phyloP scores from a whole-genome alignment of 2,113 vertebrate genomes.

The Charina bottae region DNA sequence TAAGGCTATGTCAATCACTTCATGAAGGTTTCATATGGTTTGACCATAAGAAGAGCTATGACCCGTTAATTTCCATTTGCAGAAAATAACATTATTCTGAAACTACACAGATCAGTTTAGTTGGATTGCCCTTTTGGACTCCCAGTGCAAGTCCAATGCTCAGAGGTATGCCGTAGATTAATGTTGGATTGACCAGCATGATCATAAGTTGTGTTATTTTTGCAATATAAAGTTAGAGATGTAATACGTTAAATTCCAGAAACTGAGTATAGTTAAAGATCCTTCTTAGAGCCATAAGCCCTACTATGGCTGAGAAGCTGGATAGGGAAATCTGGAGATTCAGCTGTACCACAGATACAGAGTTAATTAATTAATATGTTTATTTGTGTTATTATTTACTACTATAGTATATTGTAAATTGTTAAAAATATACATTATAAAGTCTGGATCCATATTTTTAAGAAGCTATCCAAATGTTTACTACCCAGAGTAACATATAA shows the following conservation, averaged over 20 bases:
- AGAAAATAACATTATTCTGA: too few species aligned
- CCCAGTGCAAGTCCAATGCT: too few species aligned
- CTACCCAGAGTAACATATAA: not conserved
- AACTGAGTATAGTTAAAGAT: not conserved
- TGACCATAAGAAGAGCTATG: too few species aligned
- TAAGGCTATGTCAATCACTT: too few species aligned
- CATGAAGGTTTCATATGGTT: too few species aligned
- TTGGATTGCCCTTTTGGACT: too few species aligned
- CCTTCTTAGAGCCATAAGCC: not conserved
- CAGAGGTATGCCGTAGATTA: too few species aligned
- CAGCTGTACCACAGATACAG: not conserved
- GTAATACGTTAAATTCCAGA: not conserved
- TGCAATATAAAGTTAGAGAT: not conserved
- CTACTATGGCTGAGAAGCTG: not conserved
- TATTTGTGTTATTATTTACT: not conserved
- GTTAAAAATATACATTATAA: not conserved
- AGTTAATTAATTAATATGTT: not conserved
- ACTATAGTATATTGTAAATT: not conserved
- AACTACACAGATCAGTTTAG: too few species aligned
- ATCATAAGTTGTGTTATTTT: too few species aligned
- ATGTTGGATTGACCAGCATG: too few species aligned
- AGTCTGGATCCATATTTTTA: not conserved
- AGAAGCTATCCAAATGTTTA: not conserved
- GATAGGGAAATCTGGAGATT: not conserved
- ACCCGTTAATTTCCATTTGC: too few species aligned